Conservation (phyloP, 2,113 vertebrate genomes). For the Tachysurus fulvidraco region DNA sequence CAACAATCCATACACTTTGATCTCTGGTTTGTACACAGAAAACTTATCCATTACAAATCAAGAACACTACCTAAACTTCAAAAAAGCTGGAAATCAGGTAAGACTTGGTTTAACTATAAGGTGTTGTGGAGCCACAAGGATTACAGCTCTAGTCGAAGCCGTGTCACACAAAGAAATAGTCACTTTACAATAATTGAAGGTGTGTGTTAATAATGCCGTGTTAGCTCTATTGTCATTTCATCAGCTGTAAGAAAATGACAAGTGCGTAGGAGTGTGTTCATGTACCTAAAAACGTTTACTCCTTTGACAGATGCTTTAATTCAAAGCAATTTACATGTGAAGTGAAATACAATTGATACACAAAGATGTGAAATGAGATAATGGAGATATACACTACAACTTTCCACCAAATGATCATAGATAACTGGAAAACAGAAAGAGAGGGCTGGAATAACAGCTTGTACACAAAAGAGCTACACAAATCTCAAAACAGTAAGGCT, state of each 20-base stretch:
- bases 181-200: background rate
- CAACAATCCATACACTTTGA: background rate
- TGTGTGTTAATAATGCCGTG: background rate
- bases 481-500: background rate
- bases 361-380: conserved; percentile 1
- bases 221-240: background rate
- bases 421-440: background rate
- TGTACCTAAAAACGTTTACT: background rate
- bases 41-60: background rate
- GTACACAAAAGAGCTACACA: background rate
- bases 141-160: background rate
- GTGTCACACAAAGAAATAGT: background rate
- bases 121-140: background rate
- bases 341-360: background rate
- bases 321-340: background rate
- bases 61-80: background rate
- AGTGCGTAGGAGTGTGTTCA: background rate
- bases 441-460: background rate
- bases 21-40: background rate
- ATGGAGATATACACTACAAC: background rate
- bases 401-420: background rate
- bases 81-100: background rate
- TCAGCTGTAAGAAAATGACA: background rate
- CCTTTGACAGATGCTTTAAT: conserved; percentile 2
- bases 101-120: conserved; percentile 2